phyloP scores from a whole-genome alignment of 1,140 invertebrate species.

The Zaprionus tsacasi region DNA sequence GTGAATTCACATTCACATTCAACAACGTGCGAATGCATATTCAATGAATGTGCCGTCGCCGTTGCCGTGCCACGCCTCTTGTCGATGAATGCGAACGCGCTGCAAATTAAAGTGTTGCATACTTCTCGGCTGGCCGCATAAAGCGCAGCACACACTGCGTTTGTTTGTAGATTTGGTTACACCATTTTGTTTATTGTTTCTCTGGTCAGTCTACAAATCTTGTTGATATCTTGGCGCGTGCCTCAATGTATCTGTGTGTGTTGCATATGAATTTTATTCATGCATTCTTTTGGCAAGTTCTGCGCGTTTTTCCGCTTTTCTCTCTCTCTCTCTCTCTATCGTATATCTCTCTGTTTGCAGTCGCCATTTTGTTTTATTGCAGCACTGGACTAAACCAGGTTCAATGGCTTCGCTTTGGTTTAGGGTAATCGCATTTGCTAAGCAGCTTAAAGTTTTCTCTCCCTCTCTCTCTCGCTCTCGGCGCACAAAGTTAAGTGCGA shows the following conservation, averaged over 20 bases:
- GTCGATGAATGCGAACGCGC: background rate
- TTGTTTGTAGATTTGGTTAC: conserved; percentile 10
- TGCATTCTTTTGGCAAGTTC: conserved; percentile 33
- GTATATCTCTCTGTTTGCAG: conserved; percentile 31
- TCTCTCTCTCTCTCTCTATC: background rate
- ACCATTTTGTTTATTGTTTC: conserved; percentile 29
- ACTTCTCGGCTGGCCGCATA: conserved; percentile 9
- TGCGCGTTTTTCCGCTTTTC: conserved; percentile 1
- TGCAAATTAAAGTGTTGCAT: conserved; percentile 32
- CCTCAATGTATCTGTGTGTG: background rate
- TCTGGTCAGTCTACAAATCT: conserved; percentile 52
- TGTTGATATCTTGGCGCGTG: conserved; percentile 30
- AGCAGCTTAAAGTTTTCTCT: conserved; percentile 64
- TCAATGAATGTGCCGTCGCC: conserved; percentile 10
- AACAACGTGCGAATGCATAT: conserved; percentile 21
- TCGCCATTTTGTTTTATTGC: conserved; percentile 58
- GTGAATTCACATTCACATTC: background rate
- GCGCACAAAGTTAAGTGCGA: conserved; percentile 61
- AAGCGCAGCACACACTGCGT: background rate
- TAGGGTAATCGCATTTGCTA: conserved; percentile 41
- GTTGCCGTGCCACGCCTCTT: background rate
- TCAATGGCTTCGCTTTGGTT: conserved; percentile 39
- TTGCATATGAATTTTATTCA: conserved; percentile 38
- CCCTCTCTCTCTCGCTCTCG: background rate
- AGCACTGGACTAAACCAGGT: conserved; percentile 4